phyloP scores from a whole-genome alignment of 2,797 vertebrate species.

The Chiloscyllium punctatum region DNA sequence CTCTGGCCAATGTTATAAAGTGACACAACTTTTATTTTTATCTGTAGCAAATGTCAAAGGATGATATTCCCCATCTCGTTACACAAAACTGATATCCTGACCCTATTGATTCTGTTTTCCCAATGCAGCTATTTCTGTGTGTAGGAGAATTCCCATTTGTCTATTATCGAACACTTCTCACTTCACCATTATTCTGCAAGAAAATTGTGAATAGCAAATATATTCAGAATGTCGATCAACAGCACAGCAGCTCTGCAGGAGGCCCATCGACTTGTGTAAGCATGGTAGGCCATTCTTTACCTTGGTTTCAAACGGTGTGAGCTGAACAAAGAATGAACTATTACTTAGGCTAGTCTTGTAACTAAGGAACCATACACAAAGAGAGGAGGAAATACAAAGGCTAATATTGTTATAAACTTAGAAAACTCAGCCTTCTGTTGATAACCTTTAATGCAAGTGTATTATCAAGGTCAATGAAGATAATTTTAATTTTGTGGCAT shows the following conservation, averaged over 20 bases:
- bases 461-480: background rate
- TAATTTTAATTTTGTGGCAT: background rate
- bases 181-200: background rate
- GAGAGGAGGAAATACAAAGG: background rate
- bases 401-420: background rate
- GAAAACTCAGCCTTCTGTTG: background rate
- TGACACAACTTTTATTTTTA: background rate
- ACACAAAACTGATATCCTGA: background rate
- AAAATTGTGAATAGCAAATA: background rate
- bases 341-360: background rate
- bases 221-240: background rate
- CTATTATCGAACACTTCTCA: background rate
- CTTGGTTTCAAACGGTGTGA: background rate
- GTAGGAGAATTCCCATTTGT: background rate
- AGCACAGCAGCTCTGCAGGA: background rate
- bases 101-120: background rate
- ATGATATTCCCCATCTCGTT: background rate
- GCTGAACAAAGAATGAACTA: background rate
- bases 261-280: background rate
- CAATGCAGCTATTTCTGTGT: conserved; percentile 12
- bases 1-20: background rate
- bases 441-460: background rate
- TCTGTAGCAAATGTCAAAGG: background rate
- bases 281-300: background rate
- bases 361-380: background rate